Evolutionary conservation across 2,797 vertebrate genomes (phyloP), one percentile per base, ranked within the genome.

Genomic region (Momotus momota): DNA sequence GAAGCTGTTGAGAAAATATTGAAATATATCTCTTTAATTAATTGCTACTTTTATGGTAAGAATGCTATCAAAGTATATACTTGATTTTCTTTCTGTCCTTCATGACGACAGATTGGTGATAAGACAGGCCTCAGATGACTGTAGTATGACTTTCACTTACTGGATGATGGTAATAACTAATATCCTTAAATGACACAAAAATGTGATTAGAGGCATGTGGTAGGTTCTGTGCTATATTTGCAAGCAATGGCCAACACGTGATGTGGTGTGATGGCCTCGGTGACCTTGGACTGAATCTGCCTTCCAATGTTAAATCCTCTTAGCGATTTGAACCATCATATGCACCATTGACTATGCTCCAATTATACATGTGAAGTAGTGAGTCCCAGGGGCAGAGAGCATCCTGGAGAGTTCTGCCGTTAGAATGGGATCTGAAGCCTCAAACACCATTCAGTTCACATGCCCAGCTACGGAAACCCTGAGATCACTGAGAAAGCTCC

Each of bases 161-260:
- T 74, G 77, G 9, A 55, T 13, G 51, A 29, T 12, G 12, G 15
- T 23, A 92, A 62, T 9, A 90, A 41, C 6, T 61, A 60, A 40
- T 48, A 85, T 18, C 55, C 64, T 70, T 75, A 86, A 88, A 88
- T 14, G 54, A 92, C 35, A 84, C 17, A 79, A 94, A 86, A 84
- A 71, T 18, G 27, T 48, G 41, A 61, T 69, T 43, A 57, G n/a
- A 29, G 57, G 29, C 46, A 83, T 7, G 12, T 11, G 20, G 62
- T 52, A 84, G 26, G 20, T 69, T 81, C 54, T 79, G 26, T 81
- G 66, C 64, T 90, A 4, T 40, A 90, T 91, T 60, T 94, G 85
- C 35, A 79, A 85, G 38, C n/a, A 31, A 3, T 3, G 4, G 11
- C n/a, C 64, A 77, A 43, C 27, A 35, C 0, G 6, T 64, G 55